These are phyloP conservation scores for Trochalopteron elliotii DNA, from an alignment of 2,113 vertebrate genomes.

Conservation along the genomic window DNA sequence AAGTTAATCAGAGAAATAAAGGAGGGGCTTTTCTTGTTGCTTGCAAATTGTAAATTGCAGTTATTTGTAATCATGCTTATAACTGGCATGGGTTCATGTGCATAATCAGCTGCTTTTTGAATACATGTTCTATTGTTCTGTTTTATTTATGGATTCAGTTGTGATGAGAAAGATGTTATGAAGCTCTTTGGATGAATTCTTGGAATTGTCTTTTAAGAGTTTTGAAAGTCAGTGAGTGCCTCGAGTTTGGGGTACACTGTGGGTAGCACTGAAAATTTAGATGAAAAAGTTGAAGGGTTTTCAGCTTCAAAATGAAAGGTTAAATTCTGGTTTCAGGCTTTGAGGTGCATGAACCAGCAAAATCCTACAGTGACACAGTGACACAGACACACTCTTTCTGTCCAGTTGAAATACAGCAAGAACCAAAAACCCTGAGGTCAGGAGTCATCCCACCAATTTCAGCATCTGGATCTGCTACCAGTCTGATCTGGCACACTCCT, in stretches of 20 bases:
- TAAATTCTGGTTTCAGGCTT: not conserved
- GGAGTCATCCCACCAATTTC: not conserved
- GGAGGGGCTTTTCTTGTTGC: constrained; percentile 29
- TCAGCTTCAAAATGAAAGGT: not conserved
- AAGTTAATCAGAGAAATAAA: constrained; percentile 61
- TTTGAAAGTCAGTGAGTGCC: not conserved
- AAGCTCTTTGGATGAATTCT: constrained; percentile 8
- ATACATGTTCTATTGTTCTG: constrained; percentile 50
- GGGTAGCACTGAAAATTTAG: not conserved
- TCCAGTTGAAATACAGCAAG: not conserved
- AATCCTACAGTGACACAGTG: not conserved
- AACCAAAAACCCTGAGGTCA: not conserved
- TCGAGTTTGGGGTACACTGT: not conserved
- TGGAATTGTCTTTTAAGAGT: constrained; percentile 7
- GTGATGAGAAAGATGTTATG: constrained; percentile 1
- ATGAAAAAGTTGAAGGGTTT: not conserved
- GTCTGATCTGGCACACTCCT: not conserved
- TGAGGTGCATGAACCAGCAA: not conserved
- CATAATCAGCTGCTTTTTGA: constrained; percentile 57
- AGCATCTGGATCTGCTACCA: not conserved
- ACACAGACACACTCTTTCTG: not conserved
- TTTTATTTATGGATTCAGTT: constrained; percentile 54
- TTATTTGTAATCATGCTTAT: constrained; percentile 61
- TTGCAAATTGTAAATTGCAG: constrained; percentile 65
- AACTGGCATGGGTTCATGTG: constrained; percentile 36